Conservation (phyloP, 2,888 invertebrate species). For the Ophraella communa region DNA sequence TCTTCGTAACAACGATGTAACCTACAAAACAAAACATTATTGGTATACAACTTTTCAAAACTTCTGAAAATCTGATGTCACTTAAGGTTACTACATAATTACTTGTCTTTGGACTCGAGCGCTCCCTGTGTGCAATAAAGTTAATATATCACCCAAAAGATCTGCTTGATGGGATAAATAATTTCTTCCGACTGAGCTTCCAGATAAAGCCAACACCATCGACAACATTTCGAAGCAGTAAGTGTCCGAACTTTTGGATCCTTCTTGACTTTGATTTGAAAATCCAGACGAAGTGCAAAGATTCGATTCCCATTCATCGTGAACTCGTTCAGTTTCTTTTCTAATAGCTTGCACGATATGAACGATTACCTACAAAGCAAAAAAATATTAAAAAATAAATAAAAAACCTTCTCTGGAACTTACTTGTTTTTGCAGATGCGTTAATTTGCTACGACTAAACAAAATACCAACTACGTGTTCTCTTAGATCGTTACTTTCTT, state of each 20-base stretch:
- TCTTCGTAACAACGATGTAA: slow-evolving; percentile 83
- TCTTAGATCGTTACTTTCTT: slow-evolving; percentile 67
- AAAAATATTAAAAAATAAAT: neutral
- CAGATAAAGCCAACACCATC: slow-evolving; percentile 91
- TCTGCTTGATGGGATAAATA: slow-evolving; percentile 91
- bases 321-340: slow-evolving; percentile 83
- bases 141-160: slow-evolving; percentile 82
- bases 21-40: slow-evolving; percentile 59
- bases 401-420: slow-evolving; percentile 8
- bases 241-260: slow-evolving; percentile 73
- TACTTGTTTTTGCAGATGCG: slow-evolving; percentile 91
- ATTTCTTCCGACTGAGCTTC: slow-evolving; percentile 87
- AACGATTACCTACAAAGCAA: slow-evolving; percentile 72
- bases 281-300: slow-evolving; percentile 62
- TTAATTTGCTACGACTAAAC: slow-evolving; percentile 91
- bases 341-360: slow-evolving; percentile 91
- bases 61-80: too few relatives aligned
- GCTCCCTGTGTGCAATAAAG: slow-evolving; percentile 90
- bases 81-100: too few relatives aligned
- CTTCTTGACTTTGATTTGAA: slow-evolving; percentile 57
- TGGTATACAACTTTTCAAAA: too few relatives aligned
- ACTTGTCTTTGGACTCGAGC: slow-evolving; percentile 93
- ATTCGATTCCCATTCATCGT: slow-evolving; percentile 89
- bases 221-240: slow-evolving; percentile 98
- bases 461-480: slow-evolving; percentile 97